A percentile compares a stretch with the other conserved stretches of the same genome.
These are phyloP conservation scores for Elaphurus davidianus DNA, from an alignment of 2,113 vertebrate species.

Conservation along the genomic window DNA sequence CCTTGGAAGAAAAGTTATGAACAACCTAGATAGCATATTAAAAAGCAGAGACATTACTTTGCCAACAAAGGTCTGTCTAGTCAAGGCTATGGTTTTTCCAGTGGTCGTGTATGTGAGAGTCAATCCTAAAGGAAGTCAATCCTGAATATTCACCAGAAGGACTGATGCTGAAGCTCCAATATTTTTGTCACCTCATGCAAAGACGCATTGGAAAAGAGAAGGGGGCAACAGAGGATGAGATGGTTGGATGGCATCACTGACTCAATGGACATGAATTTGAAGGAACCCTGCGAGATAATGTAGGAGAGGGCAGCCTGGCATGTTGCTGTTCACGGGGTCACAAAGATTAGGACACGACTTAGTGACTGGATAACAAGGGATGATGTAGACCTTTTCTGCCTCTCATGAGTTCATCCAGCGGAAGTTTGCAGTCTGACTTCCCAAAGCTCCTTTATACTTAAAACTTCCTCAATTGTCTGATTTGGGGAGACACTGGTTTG, in stretches of 20 bases:
- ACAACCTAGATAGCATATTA: no score
- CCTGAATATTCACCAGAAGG: not conserved
- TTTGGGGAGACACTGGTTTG: not conserved
- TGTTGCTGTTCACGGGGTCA: not conserved
- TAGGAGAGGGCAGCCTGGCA: not conserved
- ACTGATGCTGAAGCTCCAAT: not conserved
- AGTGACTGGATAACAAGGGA: not conserved
- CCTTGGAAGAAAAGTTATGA: no score
- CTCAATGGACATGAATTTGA: not conserved
- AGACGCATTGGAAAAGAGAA: not conserved
- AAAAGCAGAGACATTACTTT: no score
- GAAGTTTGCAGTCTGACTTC: not conserved
- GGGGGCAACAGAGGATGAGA: not conserved
- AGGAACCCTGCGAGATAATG: not conserved
- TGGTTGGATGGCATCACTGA: not conserved
- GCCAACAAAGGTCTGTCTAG: no score
- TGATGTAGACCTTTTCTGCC: not conserved
- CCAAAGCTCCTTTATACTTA: not conserved
- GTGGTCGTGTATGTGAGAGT: not conserved
- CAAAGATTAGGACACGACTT: not conserved
- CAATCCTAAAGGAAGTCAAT: not conserved
- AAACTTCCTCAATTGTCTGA: not conserved
- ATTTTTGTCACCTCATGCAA: not conserved
- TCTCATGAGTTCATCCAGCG: not conserved
- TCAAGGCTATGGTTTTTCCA: no score